Evolutionary conservation across 2,797 vertebrate genomes (phyloP), one percentile per base, ranked within the genome.

Genomic region (Pangasius mekongensis): DNA sequence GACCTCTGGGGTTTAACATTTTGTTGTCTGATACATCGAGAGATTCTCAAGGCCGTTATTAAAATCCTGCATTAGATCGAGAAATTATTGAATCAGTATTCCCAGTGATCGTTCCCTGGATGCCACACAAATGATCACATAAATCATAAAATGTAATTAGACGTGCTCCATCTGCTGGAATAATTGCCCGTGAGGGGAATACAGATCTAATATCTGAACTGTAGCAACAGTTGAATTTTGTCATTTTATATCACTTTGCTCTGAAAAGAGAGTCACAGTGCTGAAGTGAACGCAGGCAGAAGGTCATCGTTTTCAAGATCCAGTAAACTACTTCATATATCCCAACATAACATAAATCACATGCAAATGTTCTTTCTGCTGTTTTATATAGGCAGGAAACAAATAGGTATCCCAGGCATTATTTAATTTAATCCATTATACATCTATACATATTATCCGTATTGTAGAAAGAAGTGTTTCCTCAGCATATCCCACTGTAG

Each of bases 91-190:
- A 92, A 92, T 92, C 62, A 71, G 81, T 89, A 87, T 89, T 89
- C 86, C 80, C 84, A 84, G 89, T 76, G 81, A 90, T 90, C 74
- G 84, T 85, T 89, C 90, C 86, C 88, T 84, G 89, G 92, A 92
- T 89, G 66, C 89, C 87, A 86, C 87, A 87, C 84, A 89, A 91
- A 91, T 89, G 84, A 91, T 88, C 91, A 91, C 86, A 92, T 90
- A 87, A 91, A 86, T 92, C 89, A 91, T 87, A 89, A 89, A 88
- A 89, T 86, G 88, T 92, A 91, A 92, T 91, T 90, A 92, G 87
- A 92, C 85, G 86, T 91, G 87, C 87, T 87, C 88, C 87, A 91
- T 92, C 92, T 91, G 88, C 87, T 86, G 85, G 60, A 89, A 87
- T 82, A 89, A 86, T 88, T 87, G 83, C 88, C 82, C 73, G 33